Evolutionary conservation across 2,113 vertebrate species (phyloP).

Genomic region (Ptyas mucosa): DNA sequence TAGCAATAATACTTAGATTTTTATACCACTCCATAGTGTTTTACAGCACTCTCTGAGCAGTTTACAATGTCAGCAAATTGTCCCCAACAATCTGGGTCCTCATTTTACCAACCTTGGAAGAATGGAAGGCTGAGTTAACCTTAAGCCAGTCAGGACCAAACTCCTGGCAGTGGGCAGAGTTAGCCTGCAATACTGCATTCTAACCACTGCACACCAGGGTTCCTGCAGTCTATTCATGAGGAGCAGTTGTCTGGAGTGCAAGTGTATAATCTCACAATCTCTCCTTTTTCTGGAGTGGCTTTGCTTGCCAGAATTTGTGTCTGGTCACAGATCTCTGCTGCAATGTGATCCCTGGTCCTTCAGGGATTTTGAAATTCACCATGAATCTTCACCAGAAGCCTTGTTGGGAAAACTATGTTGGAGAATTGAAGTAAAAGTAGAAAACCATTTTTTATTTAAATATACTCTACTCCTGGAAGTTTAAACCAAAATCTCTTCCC

Average conservation of each 20-base stretch:
- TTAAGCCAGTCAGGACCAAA: too few relatives aligned
- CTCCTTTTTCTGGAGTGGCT: not conserved
- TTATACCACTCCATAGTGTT: not conserved
- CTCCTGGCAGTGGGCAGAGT: not conserved
- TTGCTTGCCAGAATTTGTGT: not conserved
- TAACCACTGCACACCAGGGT: not conserved
- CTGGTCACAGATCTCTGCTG: not conserved
- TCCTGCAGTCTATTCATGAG: not conserved
- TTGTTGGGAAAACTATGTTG: not conserved
- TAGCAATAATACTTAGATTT: not conserved
- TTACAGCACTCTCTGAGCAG: not conserved
- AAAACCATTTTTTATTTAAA: not conserved
- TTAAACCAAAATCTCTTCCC: not conserved
- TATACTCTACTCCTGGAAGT: not conserved
- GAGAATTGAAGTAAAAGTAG: not conserved
- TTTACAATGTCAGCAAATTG: not conserved
- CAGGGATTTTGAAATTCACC: not conserved
- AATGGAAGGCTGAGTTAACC: not conserved
- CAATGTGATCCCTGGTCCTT: not conserved
- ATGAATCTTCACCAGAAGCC: not conserved
- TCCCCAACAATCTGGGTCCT: not conserved
- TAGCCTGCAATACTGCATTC: not conserved
- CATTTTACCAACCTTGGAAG: not conserved
- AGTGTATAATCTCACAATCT: not conserved
- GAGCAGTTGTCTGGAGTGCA: not conserved